These are phyloP conservation scores for Anguilla anguilla DNA, from an alignment of 2,797 vertebrate genomes.

Conservation along the genomic window DNA sequence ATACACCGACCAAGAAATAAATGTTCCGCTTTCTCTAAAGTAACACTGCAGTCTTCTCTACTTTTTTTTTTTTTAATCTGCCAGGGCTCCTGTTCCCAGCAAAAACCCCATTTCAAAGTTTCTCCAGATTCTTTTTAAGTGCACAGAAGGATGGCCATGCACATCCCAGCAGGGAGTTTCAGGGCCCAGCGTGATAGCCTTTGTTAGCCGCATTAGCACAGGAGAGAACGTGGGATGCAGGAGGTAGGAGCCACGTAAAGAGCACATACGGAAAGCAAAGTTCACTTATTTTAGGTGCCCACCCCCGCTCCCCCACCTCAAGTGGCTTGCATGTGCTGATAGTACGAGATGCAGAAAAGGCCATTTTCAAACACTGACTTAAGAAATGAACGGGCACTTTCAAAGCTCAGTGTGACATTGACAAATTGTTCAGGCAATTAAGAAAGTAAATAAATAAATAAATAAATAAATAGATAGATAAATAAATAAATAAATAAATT, in stretches of 20 bases:
- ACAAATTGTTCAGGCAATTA: conserved; percentile 5
- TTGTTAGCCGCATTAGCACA: not conserved
- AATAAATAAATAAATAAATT: not conserved
- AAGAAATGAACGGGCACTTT: not conserved
- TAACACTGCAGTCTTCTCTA: not conserved
- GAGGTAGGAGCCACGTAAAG: not conserved
- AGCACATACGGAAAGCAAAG: conserved; percentile 23
- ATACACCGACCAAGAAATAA: not conserved
- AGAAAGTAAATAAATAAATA: too few relatives aligned
- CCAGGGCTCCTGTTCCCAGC: conserved; percentile 20
- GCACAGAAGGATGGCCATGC: conserved; percentile 17
- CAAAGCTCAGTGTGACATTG: conserved; percentile 25
- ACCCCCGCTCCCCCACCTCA: not conserved
- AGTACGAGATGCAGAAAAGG: conserved; percentile 5
- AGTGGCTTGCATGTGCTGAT: conserved; percentile 7
- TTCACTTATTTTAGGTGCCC: conserved; percentile 20
- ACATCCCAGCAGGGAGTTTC: conserved; percentile 29
- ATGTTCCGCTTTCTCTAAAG: not conserved
- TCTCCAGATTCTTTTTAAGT: conserved; percentile 11
- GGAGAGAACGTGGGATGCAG: not conserved
- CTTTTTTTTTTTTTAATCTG: not conserved
- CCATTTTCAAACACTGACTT: conserved; percentile 19
- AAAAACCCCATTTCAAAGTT: conserved; percentile 14
- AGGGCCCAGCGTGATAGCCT: conserved; percentile 37
- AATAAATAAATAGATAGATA: not conserved